Evolutionary conservation across 2,888 invertebrate genomes (phyloP).

Genomic region (Eupsilia transversa): DNA sequence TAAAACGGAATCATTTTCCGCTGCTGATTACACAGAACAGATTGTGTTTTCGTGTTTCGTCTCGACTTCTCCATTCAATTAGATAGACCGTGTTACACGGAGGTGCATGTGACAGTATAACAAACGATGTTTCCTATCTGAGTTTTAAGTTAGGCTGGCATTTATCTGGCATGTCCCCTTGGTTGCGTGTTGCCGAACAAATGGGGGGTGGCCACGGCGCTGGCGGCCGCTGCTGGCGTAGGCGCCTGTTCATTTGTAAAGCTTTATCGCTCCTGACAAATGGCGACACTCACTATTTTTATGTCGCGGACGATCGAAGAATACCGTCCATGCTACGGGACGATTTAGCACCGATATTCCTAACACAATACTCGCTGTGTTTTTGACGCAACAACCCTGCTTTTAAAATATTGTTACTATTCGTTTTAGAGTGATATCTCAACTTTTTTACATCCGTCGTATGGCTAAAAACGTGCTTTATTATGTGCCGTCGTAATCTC

Average conservation of each 20-base stretch:
- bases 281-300: constrained; percentile 85
- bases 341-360: constrained; percentile 58
- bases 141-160: constrained; percentile 79
- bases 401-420: constrained; percentile 18
- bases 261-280: constrained; percentile 87
- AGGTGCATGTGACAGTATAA: constrained; percentile 73
- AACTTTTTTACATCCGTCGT: constrained; percentile 31
- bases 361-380: constrained; percentile 32
- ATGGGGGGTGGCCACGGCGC: constrained; percentile 80
- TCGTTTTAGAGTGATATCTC: constrained; percentile 19
- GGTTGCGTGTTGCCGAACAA: constrained; percentile 84
- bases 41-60: constrained; percentile 69
- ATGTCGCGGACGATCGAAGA: constrained; percentile 82
- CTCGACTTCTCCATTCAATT: constrained; percentile 66
- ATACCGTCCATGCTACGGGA: constrained; percentile 63
- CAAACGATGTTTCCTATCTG: constrained; percentile 75
- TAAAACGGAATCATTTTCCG: constrained; percentile 81
- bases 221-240: constrained; percentile 78
- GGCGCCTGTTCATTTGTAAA: constrained; percentile 87
- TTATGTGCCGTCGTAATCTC: constrained; percentile 61
- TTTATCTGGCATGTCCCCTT: constrained; percentile 81
- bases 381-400: constrained; percentile 35
- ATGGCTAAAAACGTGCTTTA: constrained; percentile 52
- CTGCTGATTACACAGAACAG: constrained; percentile 72
- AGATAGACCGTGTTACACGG: constrained; percentile 62